These are phyloP conservation scores for Drosophila yakuba DNA, from an alignment of 1,140 invertebrate genomes.

Conservation along the genomic window DNA sequence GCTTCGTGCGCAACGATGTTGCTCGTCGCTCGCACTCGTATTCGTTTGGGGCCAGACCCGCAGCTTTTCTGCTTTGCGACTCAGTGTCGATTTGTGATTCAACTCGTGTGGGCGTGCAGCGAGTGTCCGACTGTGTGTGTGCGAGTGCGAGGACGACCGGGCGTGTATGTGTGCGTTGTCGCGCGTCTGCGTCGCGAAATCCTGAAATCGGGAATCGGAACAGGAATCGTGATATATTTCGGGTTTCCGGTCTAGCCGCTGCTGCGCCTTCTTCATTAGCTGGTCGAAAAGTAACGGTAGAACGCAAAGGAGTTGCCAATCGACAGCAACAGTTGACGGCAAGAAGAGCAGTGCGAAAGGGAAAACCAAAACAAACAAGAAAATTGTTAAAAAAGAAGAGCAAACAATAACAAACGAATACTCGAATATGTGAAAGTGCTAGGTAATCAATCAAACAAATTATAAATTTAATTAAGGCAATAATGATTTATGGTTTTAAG, in stretches of 20 bases:
- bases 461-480: not conserved
- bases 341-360: conserved; percentile 21
- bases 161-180: conserved; percentile 26
- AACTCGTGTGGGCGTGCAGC: conserved; percentile 64
- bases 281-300: conserved; percentile 21
- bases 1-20: conserved; percentile 62
- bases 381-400: not conserved
- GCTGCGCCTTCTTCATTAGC: conserved; percentile 15
- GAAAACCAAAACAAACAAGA: conserved; percentile 7
- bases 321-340: conserved; percentile 35
- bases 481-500: not conserved
- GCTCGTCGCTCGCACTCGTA: conserved; percentile 11
- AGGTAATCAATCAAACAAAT: conserved; percentile 1
- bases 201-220: conserved; percentile 35
- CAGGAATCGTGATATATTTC: conserved; percentile 35
- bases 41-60: conserved; percentile 33
- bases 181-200: conserved; percentile 45
- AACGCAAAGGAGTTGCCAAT: conserved; percentile 20
- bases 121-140: conserved; percentile 34
- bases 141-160: conserved; percentile 12
- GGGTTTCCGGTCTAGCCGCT: conserved; percentile 19
- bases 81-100: conserved; percentile 64
- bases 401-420: conserved; percentile 39
- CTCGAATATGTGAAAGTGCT: conserved; percentile 7
- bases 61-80: conserved; percentile 39